Conservation (phyloP, 2,113 vertebrate genomes). For the Syngnathus typhle region DNA sequence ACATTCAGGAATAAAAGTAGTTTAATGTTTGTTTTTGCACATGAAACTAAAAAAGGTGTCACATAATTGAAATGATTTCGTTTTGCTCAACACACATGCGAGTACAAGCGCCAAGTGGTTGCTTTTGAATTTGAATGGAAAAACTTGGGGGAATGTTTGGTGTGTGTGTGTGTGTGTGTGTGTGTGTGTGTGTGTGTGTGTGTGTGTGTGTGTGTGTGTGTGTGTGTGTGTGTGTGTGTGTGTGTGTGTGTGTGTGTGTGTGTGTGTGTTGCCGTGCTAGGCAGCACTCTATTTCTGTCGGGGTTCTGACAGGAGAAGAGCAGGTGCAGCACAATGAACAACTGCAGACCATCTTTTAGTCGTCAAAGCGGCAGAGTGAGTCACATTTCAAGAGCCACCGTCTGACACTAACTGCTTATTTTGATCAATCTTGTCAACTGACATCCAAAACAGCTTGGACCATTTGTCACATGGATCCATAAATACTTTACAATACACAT, state of each 20-base stretch:
- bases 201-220: conserved; percentile 20
- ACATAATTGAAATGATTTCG: too few species aligned
- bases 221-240: conserved; percentile 7
- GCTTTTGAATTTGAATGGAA: conserved; percentile 15
- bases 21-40: too few species aligned
- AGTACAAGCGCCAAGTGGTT: background rate
- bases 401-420: background rate
- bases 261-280: conserved; percentile 26
- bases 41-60: too few species aligned
- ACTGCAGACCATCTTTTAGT: conserved; percentile 32
- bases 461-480: background rate
- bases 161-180: conserved; percentile 15
- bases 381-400: conserved; percentile 6
- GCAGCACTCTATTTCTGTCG: conserved; percentile 57
- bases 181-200: conserved; percentile 24
- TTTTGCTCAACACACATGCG: background rate
- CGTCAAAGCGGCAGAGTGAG: conserved; percentile 22
- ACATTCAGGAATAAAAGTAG: background rate
- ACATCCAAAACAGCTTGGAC: background rate
- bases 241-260: conserved; percentile 5
- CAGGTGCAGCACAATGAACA: conserved; percentile 64
- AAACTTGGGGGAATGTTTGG: conserved; percentile 26
- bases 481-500: background rate
- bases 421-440: background rate
- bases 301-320: conserved; percentile 44